phyloP scores from a whole-genome alignment of 2,113 vertebrate genomes.

The Zapornia atra region DNA sequence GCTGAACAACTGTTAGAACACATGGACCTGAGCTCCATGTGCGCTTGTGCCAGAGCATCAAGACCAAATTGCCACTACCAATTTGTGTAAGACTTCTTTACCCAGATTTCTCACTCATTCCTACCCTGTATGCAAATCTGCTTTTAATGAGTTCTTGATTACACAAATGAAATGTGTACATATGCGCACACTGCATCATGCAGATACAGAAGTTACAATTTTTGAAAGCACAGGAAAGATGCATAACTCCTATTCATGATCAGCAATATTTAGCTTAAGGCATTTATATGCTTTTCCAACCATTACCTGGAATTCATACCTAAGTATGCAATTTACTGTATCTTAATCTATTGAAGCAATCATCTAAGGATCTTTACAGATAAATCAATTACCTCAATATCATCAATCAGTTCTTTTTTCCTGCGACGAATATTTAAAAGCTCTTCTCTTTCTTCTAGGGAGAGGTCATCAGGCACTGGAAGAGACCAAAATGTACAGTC shows the following conservation, averaged over 20 bases:
- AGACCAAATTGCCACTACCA: not conserved
- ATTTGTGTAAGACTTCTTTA: not conserved
- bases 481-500: not conserved
- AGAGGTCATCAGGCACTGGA: conserved; percentile 94
- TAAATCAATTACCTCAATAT: conserved; percentile 89
- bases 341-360: not conserved
- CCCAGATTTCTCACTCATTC: not conserved
- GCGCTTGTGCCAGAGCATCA: not conserved
- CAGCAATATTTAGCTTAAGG: not conserved
- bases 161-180: not conserved
- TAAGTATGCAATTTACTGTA: not conserved
- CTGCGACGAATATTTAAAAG: conserved; percentile 93
- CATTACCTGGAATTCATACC: not conserved
- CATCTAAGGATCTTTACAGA: not conserved
- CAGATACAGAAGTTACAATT: not conserved
- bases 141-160: not conserved
- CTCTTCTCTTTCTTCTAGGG: conserved; percentile 92
- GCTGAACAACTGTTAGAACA: not conserved
- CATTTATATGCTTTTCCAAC: not conserved
- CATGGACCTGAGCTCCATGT: not conserved
- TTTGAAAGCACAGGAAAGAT: not conserved
- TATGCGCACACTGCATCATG: not conserved
- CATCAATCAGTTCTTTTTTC: conserved; percentile 95
- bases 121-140: not conserved
- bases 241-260: not conserved